Conservation (phyloP, 1,140 invertebrate genomes). For the Steinernema khuongi region DNA sequence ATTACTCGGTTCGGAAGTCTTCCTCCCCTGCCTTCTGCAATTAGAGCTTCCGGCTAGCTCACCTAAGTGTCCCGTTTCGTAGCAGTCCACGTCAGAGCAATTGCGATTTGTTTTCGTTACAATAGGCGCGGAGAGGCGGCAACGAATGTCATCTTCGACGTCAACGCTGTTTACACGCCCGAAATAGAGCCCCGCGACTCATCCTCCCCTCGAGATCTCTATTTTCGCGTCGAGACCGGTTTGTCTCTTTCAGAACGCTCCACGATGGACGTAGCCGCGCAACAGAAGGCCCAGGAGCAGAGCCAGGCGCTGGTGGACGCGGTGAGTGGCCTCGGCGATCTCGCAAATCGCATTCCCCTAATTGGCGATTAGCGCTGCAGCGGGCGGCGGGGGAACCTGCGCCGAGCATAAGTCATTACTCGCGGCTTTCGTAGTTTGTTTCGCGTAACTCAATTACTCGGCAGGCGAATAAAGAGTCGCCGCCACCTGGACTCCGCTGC, state of each 20-base stretch:
- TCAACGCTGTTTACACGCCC: background rate
- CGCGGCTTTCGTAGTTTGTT: background rate
- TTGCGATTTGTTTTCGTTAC: background rate
- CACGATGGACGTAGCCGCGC: background rate
- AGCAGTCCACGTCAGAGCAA: background rate
- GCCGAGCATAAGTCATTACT: background rate
- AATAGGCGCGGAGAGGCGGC: background rate
- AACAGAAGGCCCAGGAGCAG: background rate
- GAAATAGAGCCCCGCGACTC: background rate
- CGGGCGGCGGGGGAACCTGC: background rate
- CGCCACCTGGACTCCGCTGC: background rate
- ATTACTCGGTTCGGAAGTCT: too few relatives aligned
- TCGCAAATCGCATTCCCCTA: background rate
- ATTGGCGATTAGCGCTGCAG: background rate
- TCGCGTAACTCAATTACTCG: background rate
- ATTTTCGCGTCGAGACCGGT: background rate
- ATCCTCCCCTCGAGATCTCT: background rate
- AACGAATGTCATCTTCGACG: background rate
- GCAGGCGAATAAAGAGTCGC: background rate
- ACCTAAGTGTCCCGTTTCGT: background rate
- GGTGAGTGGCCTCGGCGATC: background rate
- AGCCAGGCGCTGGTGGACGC: background rate
- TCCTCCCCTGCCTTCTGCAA: background rate
- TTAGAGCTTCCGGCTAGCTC: background rate
- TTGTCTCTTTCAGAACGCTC: too few relatives aligned